Conservation (phyloP, 2,113 vertebrate species). For the Porphyrio hochstetteri region DNA sequence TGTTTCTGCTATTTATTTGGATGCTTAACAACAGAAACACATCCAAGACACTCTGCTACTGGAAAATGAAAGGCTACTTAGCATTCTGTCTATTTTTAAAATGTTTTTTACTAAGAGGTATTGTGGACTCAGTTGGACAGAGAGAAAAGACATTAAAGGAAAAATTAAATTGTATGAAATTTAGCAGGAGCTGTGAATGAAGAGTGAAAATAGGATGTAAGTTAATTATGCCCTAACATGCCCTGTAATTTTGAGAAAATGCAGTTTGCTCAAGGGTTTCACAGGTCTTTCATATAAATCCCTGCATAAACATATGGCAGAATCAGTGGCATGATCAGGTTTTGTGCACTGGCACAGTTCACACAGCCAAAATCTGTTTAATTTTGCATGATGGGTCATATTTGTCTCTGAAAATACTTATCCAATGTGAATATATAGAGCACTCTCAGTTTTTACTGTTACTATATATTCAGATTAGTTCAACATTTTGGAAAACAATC, state of each 20-base stretch:
- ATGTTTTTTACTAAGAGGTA: not conserved
- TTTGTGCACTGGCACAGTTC: not conserved
- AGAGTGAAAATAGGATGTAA: not conserved
- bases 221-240: not conserved
- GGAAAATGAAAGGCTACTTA: not conserved
- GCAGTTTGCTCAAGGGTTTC: accelerated
- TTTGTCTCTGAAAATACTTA: not conserved
- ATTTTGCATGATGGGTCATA: not conserved
- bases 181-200: not conserved
- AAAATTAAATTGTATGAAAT: not conserved
- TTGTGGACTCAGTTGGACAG: not conserved
- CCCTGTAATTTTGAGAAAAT: not conserved
- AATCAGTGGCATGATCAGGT: not conserved
- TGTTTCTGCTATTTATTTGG: not conserved
- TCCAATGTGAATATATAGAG: not conserved
- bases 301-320: not conserved
- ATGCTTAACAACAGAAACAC: not conserved
- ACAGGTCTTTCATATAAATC: not conserved
- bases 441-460: not conserved
- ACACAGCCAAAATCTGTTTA: not conserved
- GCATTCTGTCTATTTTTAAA: not conserved
- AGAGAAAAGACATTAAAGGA: not conserved
- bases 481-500: not conserved
- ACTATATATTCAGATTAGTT: not conserved
- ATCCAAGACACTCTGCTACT: not conserved